Evolutionary conservation across 1,140 invertebrate genomes (phyloP).

Genomic region (Thaumetopoea pityocampa): DNA sequence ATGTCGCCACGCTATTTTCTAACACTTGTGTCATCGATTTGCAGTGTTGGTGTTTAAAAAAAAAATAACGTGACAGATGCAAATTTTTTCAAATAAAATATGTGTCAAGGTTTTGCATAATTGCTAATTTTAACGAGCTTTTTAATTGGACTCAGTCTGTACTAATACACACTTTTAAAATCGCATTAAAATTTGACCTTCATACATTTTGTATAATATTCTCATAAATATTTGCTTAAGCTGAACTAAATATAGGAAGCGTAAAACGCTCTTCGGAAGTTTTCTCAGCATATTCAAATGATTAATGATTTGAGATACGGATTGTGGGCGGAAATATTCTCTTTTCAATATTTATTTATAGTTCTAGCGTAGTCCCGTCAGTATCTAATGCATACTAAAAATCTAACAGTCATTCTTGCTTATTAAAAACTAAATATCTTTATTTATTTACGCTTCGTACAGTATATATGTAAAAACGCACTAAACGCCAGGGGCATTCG

Average conservation of each 20-base stretch:
- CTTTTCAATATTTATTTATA: too few relatives aligned
- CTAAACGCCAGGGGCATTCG: too few relatives aligned
- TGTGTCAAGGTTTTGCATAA: slow-evolving; percentile 41
- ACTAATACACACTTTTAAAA: too few relatives aligned
- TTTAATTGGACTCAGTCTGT: slow-evolving; percentile 14
- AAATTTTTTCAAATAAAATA: slow-evolving; percentile 29
- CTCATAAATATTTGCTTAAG: slow-evolving; percentile 19
- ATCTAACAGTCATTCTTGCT: too few relatives aligned
- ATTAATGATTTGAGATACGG: slow-evolving; percentile 12
- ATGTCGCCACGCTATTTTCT: slow-evolving; percentile 31
- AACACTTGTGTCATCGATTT: slow-evolving; percentile 37
- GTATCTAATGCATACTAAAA: too few relatives aligned
- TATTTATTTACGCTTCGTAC: too few relatives aligned
- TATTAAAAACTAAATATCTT: too few relatives aligned
- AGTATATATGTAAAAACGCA: too few relatives aligned
- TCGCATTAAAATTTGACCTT: too few relatives aligned
- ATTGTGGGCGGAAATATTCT: slow-evolving; percentile 12
- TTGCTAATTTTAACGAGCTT: slow-evolving; percentile 15
- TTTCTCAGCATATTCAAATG: slow-evolving; percentile 13
- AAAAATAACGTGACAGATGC: slow-evolving; percentile 23
- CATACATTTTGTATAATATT: too few relatives aligned
- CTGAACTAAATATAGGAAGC: slow-evolving; percentile 26
- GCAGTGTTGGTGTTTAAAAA: slow-evolving; percentile 26
- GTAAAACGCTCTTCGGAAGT: slow-evolving; percentile 24
- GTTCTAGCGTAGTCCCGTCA: too few relatives aligned